Conservation (phyloP, 2,797 vertebrate species). For the Lepilemur septentrionalis region DNA sequence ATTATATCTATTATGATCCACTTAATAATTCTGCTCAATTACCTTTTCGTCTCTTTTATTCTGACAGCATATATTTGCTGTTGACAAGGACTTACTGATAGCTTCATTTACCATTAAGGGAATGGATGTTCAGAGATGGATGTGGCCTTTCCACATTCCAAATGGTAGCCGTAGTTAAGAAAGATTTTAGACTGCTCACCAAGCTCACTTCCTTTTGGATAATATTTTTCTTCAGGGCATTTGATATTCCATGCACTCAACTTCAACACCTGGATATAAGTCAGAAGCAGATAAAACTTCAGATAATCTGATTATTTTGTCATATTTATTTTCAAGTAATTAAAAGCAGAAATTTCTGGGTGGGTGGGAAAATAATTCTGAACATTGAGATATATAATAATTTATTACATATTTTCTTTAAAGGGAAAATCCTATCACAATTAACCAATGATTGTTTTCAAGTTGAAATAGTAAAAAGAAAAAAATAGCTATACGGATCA, state of each 20-base stretch:
- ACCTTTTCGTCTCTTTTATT: neutral
- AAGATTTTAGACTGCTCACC: neutral
- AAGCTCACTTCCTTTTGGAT: neutral
- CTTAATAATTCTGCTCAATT: neutral
- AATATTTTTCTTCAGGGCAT: neutral
- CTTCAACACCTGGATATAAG: neutral
- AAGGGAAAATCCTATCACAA: neutral
- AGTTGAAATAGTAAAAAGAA: neutral
- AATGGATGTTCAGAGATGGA: neutral
- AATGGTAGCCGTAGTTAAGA: neutral
- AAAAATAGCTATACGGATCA: neutral
- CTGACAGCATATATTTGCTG: neutral
- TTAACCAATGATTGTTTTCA: neutral
- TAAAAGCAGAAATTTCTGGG: neutral
- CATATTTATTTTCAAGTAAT: neutral
- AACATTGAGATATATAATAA: neutral
- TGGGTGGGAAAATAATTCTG: neutral
- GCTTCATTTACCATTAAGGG: neutral
- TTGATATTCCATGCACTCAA: neutral
- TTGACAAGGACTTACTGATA: fast-evolving
- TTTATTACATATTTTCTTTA: neutral
- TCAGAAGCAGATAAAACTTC: neutral
- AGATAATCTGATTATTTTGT: neutral
- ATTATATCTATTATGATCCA: neutral
- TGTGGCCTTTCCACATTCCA: neutral